These are phyloP conservation scores for Medauroidea extradentata DNA, from an alignment of 1,140 invertebrate species.

Conservation along the genomic window DNA sequence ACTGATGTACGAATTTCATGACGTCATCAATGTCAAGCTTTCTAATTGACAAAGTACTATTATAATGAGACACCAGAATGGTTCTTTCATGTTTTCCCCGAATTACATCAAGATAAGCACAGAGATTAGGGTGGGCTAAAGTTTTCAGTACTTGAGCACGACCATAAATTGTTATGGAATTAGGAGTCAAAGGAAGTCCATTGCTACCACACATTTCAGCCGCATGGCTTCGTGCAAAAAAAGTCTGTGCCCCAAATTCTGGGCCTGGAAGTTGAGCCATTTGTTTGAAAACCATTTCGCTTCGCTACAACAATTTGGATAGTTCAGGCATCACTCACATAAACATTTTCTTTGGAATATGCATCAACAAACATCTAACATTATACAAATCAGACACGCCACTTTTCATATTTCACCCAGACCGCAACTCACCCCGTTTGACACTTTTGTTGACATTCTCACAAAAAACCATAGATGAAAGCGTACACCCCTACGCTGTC, in stretches of 20 bases:
- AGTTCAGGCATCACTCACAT: too few relatives aligned
- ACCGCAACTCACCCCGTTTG: too few relatives aligned
- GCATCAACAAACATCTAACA: too few relatives aligned
- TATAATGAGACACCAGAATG: slow-evolving; percentile 83
- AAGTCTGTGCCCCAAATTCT: slow-evolving; percentile 76
- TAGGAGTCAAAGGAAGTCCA: slow-evolving; percentile 90
- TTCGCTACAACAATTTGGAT: too few relatives aligned
- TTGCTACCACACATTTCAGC: slow-evolving; percentile 92
- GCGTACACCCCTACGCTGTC: too few relatives aligned
- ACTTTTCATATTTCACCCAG: too few relatives aligned
- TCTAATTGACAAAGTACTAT: slow-evolving; percentile 54
- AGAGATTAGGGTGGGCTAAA: slow-evolving; percentile 75
- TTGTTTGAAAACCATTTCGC: too few relatives aligned
- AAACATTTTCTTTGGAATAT: too few relatives aligned
- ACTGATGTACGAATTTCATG: slow-evolving; percentile 59
- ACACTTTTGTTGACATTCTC: too few relatives aligned
- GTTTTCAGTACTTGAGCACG: slow-evolving; percentile 79
- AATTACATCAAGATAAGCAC: slow-evolving; percentile 85
- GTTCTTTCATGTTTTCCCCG: slow-evolving; percentile 94
- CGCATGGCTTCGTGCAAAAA: slow-evolving; percentile 85
- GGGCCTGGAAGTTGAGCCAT: not conserved
- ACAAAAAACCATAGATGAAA: too few relatives aligned
- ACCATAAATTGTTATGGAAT: slow-evolving; percentile 91
- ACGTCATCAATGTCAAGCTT: slow-evolving; percentile 49
- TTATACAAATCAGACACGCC: too few relatives aligned